Base-by-base conservation (phyloP, 1,140 invertebrate species). In the Drosophila bocki region DNA sequence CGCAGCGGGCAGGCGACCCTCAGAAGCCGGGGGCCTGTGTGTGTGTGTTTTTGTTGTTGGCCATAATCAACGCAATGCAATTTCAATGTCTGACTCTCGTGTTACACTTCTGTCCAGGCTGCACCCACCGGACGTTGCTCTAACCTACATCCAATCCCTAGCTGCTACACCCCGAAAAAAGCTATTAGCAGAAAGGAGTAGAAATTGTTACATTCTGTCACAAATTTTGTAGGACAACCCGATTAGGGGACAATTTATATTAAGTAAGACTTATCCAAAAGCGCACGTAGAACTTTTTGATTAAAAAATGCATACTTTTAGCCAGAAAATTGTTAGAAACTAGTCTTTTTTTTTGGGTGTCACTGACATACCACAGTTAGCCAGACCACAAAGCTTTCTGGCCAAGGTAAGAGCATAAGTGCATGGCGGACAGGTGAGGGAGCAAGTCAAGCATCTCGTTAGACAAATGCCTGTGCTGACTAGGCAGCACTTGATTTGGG, bases 41-140 rank as follows among this genome's bases (percentile, higher is more conserved):
- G 84, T 69, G 50, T 75, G 61, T 44, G 65, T 80, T 59, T 59
- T 82, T 84, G 85, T 64, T 87, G 80, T 69, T 54, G 71, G 62
- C 75, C 75, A 68, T 75, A 90, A 90, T 90, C 86, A 90, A 85
- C 61, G 82, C 86, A 90, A 90, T 90, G 85, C 85, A 90, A 90
- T 90, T 90, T 80, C 86, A 90, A 90, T 90, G 85, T 90, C 85
- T 82, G 78, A 74, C 85, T 78, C 79, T 88, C 81, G 80, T 75
- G 74, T 84, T 88, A 81, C 84, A 72, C 80, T 75, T 62, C 54
- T 44, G 35, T 41, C 41, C 50, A 26, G 59, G 41, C 67, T 74
- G 58, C 53, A 62, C 53, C 44, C 67, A 50, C 15, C n/a, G 53
- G 19, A 22, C 19, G 19, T 56, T 13, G 53, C 19, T n/a, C 48